Percentiles rank a stretch among this genome's conserved stretches.
Conservation (phyloP, 2,888 invertebrate species). For the Drosophila yooni region DNA sequence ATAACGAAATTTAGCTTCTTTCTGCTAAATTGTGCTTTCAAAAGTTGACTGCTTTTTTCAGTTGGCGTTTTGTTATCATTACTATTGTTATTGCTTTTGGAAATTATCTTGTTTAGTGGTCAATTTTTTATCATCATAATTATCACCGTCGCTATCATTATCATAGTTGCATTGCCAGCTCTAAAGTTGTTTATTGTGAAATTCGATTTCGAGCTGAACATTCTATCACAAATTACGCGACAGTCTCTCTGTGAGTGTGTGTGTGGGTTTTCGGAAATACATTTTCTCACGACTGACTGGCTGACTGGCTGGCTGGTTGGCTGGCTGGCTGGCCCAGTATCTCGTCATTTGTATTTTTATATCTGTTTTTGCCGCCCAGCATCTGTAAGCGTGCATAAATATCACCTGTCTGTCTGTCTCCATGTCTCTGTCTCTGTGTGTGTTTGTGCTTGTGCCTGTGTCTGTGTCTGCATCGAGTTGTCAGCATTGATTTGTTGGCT, state of each 20-base stretch:
- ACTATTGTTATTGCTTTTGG: constrained; percentile 36
- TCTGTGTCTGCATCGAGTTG: constrained; percentile 56
- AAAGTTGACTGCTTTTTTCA: constrained; percentile 3
- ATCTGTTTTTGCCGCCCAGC: constrained; percentile 44
- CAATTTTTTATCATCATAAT: constrained; percentile 43
- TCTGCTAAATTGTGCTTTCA: too few relatives aligned
- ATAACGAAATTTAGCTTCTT: not conserved
- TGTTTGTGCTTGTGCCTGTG: constrained; percentile 28
- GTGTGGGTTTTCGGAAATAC: constrained; percentile 62
- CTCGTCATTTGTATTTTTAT: constrained; percentile 30
- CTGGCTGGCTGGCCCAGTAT: constrained; percentile 37
- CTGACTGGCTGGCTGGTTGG: constrained; percentile 8
- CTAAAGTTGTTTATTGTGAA: constrained; percentile 40
- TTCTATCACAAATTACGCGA: constrained; percentile 8
- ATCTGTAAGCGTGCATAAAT: constrained; percentile 73
- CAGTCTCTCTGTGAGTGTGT: not conserved
- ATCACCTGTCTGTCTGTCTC: constrained; percentile 66
- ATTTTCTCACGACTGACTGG: constrained; percentile 75
- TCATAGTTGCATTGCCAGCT: constrained; percentile 23
- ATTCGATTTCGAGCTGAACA: constrained; percentile 36
- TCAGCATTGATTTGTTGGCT: constrained; percentile 78
- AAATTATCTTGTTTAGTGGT: constrained; percentile 59
- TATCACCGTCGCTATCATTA: constrained; percentile 10
- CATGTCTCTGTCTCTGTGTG: constrained; percentile 21
- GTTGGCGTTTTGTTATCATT: too few relatives aligned